phyloP scores from a whole-genome alignment of 2,888 invertebrate genomes.

The Dolomedes plantarius region DNA sequence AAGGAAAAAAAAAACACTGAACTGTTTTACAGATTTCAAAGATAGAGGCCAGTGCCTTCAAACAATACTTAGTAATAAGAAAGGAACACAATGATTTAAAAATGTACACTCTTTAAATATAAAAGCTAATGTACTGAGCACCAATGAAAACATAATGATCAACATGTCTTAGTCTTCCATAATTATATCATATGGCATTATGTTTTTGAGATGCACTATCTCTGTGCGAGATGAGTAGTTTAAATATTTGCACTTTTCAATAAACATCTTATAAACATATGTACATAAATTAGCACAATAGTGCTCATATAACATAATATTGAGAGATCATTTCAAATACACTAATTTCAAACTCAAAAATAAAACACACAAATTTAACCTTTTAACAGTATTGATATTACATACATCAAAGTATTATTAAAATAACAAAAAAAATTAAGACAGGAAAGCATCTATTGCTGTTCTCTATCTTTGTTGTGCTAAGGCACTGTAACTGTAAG shows the following conservation, averaged over 20 bases:
- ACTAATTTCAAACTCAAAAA: constrained; percentile 42
- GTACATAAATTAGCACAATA: constrained; percentile 59
- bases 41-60: constrained; percentile 14
- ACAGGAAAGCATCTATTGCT: constrained; percentile 52
- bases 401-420: constrained; percentile 29
- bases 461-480: constrained; percentile 45
- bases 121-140: constrained; percentile 53
- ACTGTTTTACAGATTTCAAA: background rate
- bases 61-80: background rate
- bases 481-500: constrained; percentile 42
- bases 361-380: constrained; percentile 13
- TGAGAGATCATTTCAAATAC: constrained; percentile 56
- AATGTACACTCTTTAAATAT: constrained; percentile 15
- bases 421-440: constrained; percentile 29
- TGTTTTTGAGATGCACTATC: constrained; percentile 38
- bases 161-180: constrained; percentile 7
- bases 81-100: constrained; percentile 10
- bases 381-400: constrained; percentile 23
- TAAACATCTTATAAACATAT: constrained; percentile 66
- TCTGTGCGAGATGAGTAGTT: constrained; percentile 23
- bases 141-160: constrained; percentile 52
- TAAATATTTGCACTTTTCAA: constrained; percentile 55
- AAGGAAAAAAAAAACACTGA: background rate
- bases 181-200: constrained; percentile 37
- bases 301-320: constrained; percentile 35